phyloP scores from a whole-genome alignment of 2,113 vertebrate species.

The Neoarius graeffei region DNA sequence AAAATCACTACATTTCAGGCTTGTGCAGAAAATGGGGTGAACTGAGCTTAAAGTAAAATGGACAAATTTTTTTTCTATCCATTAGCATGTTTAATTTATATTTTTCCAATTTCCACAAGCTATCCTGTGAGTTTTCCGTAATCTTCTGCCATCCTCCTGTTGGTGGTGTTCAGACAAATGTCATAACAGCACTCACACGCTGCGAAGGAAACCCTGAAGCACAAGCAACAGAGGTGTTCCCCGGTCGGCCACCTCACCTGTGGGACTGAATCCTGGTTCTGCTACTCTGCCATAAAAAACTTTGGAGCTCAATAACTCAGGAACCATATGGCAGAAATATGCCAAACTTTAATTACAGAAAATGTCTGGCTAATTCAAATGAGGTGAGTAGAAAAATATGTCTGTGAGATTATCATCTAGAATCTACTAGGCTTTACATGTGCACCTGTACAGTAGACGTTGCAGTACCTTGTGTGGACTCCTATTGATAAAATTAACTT shows the following conservation, averaged over 20 bases:
- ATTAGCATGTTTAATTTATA: not conserved
- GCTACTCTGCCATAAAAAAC: no score
- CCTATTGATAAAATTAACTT: slow-evolving; percentile 59
- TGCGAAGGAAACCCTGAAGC: no score
- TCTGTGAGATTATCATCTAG: not conserved
- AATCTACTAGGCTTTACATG: not conserved
- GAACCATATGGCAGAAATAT: no score
- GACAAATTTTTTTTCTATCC: not conserved
- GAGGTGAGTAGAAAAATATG: not conserved
- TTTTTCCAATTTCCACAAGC: not conserved
- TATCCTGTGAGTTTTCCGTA: no score
- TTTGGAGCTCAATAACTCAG: no score
- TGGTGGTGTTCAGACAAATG: no score
- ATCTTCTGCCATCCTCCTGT: no score
- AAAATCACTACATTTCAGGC: not conserved
- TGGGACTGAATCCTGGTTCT: no score
- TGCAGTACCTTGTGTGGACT: slow-evolving; percentile 29
- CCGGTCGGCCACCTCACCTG: no score
- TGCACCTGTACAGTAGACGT: slow-evolving; percentile 16
- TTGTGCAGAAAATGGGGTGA: not conserved
- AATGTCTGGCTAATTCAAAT: not conserved
- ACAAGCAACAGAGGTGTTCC: no score
- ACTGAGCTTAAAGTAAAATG: not conserved
- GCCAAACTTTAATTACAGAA: not conserved
- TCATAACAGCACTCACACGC: no score